phyloP scores from a whole-genome alignment of 23 tunicate genomes.

The Trididemnum nubilum region DNA sequence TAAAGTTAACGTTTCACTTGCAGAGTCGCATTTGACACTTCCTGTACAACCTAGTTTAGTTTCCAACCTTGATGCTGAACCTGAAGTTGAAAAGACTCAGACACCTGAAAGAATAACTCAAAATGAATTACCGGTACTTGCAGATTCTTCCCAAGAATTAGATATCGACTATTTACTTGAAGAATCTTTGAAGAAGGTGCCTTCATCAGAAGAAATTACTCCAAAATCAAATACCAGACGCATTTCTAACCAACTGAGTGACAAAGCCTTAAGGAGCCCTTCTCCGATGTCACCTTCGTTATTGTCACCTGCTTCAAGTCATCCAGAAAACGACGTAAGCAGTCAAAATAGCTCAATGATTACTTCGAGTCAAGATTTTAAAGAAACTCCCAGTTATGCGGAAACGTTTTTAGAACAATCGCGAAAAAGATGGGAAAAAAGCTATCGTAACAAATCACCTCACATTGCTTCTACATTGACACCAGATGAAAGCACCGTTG shows the following conservation, averaged over 20 bases:
- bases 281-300: slow-evolving; percentile 48
- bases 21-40: neutral
- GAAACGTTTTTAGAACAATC: slow-evolving; percentile 81
- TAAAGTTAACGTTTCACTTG: neutral
- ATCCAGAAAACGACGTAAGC: neutral
- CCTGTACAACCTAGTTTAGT: neutral
- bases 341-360: slow-evolving; percentile 39
- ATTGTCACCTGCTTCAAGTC: slow-evolving; percentile 33
- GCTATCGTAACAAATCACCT: slow-evolving; percentile 53
- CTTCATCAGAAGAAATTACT: neutral
- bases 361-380: slow-evolving; percentile 33
- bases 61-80: neutral
- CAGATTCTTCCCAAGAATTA: slow-evolving; percentile 3
- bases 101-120: neutral
- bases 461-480: slow-evolving; percentile 33
- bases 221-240: neutral
- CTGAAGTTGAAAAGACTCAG: neutral
- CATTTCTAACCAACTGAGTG: neutral
- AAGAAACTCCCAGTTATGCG: slow-evolving; percentile 66
- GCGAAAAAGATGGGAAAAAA: slow-evolving; percentile 69
- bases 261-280: slow-evolving; percentile 30
- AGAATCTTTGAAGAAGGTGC: slow-evolving; percentile 17
- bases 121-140: neutral
- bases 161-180: slow-evolving; percentile 51
- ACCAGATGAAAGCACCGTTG: slow-evolving; percentile 19